Base-by-base conservation (phyloP, 1,140 invertebrate species). In the Polypedilum vanderplanki region DNA sequence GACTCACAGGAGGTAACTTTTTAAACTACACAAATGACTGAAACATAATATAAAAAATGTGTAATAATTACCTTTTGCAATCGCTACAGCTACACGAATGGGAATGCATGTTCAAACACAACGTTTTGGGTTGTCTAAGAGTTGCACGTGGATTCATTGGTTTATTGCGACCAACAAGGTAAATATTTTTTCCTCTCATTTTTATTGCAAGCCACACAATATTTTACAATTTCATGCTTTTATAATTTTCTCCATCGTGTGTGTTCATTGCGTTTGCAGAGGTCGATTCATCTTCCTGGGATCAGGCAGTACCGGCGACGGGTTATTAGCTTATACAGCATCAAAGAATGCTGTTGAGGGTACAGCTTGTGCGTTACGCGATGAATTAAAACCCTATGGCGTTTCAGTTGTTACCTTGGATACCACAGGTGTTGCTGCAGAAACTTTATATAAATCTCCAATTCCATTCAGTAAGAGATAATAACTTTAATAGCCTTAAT, bases 391-490 rank as follows among this genome's bases (percentile, higher is more conserved):
- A 75, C 87, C 89, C 3, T 86, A 88, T 18, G 88, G 90, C 9
- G 86, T 93, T 67, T 87, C 87, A 78, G 90, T 93, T n/a, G 87
- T 93, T 18, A 86, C 90, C n/a, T 81, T 93, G 46, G 89, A 91
- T 81, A 89, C 90, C 15, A 87, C 88, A 20, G 88, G 88, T 57
- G 84, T 91, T 74, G 85, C 89, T 76, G 87, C 89, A 7, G 85
- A 90, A 75, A 84, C 84, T 74, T 81, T 90, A n/a, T 89, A 87
- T 80, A 83, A 83, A 75, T 78, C 85, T 40, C 88, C 88, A 18
- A 84, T 85, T 40, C 81, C 81, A 78, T 82, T 88, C 74, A 84
- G 85, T 82, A 83, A 84, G 86, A 85, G 3, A 8, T 3, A 20
- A 18, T 75, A 9, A 3, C 7, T 20, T 57, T 57, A 57, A 57